A percentile compares a stretch with the other conserved stretches of the same genome.
These are phyloP conservation scores for Xylocampa areola DNA, from an alignment of 2,888 invertebrate genomes.

Conservation along the genomic window DNA sequence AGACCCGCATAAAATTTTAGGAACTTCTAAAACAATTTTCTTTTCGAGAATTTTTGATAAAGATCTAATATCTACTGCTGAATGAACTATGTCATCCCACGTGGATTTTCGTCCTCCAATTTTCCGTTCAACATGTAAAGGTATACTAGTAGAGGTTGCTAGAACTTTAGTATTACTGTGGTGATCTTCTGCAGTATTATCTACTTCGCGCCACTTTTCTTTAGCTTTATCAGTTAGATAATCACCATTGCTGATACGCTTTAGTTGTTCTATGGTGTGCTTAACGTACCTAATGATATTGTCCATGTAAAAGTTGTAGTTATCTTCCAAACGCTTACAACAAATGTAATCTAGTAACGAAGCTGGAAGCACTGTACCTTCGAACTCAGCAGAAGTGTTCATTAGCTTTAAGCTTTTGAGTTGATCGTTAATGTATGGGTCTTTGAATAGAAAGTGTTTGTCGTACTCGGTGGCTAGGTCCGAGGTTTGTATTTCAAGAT, in stretches of 20 bases:
- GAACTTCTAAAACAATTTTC: constrained; percentile 79
- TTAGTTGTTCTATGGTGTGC: constrained; percentile 83
- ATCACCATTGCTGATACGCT: constrained; percentile 85
- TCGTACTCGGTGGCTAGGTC: constrained; percentile 66
- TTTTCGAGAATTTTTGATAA: constrained; percentile 81
- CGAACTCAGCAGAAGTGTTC: constrained; percentile 60
- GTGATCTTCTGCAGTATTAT: constrained; percentile 41
- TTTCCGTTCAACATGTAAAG: constrained; percentile 74
- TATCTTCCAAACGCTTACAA: constrained; percentile 80
- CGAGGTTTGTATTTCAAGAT: constrained; percentile 70
- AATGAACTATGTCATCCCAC: constrained; percentile 81
- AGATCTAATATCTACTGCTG: constrained; percentile 80
- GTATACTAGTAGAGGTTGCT: constrained; percentile 76
- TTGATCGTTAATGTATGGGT: constrained; percentile 74
- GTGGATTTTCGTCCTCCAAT: constrained; percentile 58
- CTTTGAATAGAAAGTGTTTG: constrained; percentile 71
- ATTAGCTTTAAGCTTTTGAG: constrained; percentile 67
- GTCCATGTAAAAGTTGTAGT: constrained; percentile 84
- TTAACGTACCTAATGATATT: constrained; percentile 81
- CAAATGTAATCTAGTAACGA: constrained; percentile 82
- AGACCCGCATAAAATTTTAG: constrained; percentile 76
- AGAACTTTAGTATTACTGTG: constrained; percentile 68
- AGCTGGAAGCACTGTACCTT: constrained; percentile 69
- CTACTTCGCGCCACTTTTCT: constrained; percentile 80
- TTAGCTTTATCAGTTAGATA: constrained; percentile 83